Evolutionary conservation across 37 sponge, comb jelly and placozoan species (phyloP).

Genomic region (Halisarca cf. caerulea): DNA sequence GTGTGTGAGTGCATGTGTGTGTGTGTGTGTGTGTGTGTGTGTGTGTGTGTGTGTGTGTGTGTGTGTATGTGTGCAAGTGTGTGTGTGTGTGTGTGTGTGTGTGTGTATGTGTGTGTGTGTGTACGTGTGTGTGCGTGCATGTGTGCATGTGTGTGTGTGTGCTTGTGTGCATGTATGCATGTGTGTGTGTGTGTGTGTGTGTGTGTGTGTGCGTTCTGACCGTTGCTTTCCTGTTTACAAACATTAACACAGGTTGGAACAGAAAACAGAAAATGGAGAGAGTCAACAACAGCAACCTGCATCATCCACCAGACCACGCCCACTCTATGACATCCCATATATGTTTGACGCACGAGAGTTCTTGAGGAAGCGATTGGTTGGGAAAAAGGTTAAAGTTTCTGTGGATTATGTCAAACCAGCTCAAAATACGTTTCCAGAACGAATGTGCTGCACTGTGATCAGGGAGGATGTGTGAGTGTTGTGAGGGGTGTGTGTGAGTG

Average conservation of each 20-base stretch:
- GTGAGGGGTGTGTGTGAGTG: background rate
- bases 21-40: no score
- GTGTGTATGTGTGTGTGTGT: no score
- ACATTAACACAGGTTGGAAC: background rate
- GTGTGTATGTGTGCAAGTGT: no score
- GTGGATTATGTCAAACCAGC: slow-evolving; percentile 97
- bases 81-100: no score
- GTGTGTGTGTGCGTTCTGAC: background rate
- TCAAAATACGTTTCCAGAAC: slow-evolving; percentile 88
- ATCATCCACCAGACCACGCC: slow-evolving; percentile 28
- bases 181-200: background rate
- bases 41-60: no score
- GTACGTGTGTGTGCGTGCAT: no score
- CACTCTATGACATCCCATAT: slow-evolving; percentile 96
- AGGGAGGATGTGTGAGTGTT: slow-evolving; percentile 73
- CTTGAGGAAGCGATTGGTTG: slow-evolving; percentile 91
- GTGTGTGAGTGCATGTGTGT: no score
- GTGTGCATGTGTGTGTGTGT: no score
- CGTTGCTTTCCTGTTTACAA: background rate
- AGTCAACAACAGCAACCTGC: background rate
- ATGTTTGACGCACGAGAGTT: slow-evolving; percentile 99
- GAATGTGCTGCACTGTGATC: slow-evolving; percentile 84
- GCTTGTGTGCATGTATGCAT: no score
- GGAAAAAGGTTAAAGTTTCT: slow-evolving; percentile 89
- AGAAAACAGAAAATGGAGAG: slow-evolving; percentile 19